A percentile compares a stretch with the other conserved stretches of the same genome.
These are phyloP conservation scores for Alligator mississippiensis DNA, from an alignment of 2,113 vertebrate species.

Conservation along the genomic window DNA sequence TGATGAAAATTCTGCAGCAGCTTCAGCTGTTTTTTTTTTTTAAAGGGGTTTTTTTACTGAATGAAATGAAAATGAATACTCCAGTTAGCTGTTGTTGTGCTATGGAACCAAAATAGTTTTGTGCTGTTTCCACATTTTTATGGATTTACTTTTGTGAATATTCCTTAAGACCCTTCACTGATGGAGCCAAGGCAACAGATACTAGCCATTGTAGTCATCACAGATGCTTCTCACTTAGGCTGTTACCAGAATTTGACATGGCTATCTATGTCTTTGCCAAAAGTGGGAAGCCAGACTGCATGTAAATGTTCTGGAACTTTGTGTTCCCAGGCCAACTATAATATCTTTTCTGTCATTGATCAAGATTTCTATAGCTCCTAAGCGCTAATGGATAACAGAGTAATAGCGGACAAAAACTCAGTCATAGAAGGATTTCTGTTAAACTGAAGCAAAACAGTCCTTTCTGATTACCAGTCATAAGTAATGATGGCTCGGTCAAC, in stretches of 20 bases:
- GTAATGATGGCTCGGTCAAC: conserved; percentile 48
- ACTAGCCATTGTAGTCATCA: rapidly evolving
- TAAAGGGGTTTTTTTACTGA: not conserved
- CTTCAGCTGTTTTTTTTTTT: not conserved
- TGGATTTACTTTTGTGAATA: not conserved
- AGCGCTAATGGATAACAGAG: not conserved
- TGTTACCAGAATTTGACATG: not conserved
- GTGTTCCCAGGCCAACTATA: rapidly evolving
- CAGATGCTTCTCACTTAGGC: rapidly evolving
- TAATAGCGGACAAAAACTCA: conserved; percentile 27
- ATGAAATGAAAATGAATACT: not conserved
- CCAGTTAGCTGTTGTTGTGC: not conserved
- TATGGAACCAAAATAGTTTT: not conserved
- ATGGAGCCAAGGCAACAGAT: not conserved
- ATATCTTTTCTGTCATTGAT: not conserved
- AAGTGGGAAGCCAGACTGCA: rapidly evolving
- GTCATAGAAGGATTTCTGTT: conserved; percentile 22
- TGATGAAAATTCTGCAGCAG: not conserved
- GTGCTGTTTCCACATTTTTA: not conserved
- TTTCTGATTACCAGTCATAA: not conserved
- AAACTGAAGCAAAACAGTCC: conserved; percentile 45
- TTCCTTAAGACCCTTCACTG: not conserved
- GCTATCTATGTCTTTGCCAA: not conserved
- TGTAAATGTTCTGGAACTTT: not conserved
- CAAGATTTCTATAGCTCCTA: not conserved